Percentiles rank a stretch among this genome's conserved stretches.
These are phyloP conservation scores for Drosophila diplacantha DNA, from an alignment of 2,888 invertebrate genomes.

Conservation along the genomic window DNA sequence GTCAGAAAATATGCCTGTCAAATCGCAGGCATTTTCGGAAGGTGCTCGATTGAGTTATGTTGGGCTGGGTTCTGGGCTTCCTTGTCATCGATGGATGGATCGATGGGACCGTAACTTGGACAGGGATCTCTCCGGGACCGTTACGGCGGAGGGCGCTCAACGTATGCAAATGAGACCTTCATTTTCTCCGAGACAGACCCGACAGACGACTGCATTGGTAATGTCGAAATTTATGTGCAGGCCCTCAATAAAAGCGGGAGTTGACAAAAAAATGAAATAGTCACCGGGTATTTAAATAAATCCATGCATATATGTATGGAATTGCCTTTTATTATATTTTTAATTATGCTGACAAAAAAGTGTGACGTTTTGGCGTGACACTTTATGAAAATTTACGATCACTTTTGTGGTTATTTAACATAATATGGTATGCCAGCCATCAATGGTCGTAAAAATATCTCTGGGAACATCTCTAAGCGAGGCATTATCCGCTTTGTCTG, in stretches of 20 bases:
- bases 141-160: constrained; percentile 36
- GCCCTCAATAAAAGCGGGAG: constrained; percentile 39
- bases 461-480: constrained; percentile 31
- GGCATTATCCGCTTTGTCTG: constrained; percentile 39
- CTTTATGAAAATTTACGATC: constrained; percentile 58
- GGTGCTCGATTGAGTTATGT: constrained; percentile 59
- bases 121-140: constrained; percentile 10
- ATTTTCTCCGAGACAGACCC: constrained; percentile 47
- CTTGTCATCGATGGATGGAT: constrained; percentile 21
- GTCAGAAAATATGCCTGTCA: constrained; percentile 66
- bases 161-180: constrained; percentile 65
- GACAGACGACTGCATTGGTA: constrained; percentile 36
- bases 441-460: constrained; percentile 35
- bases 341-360: constrained; percentile 55
- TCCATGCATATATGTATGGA: constrained; percentile 42
- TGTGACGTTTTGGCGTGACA: constrained; percentile 54
- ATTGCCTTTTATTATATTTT: constrained; percentile 48
- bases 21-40: constrained; percentile 45
- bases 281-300: constrained; percentile 34
- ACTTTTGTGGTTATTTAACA: constrained; percentile 60
- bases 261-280: constrained; percentile 29
- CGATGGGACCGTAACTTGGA: constrained; percentile 7
- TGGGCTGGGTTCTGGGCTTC: constrained; percentile 19
- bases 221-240: constrained; percentile 58
- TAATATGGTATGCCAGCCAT: constrained; percentile 49